Conservation (phyloP, 2,113 vertebrate genomes). For the Chloropsis cyanopogon region DNA sequence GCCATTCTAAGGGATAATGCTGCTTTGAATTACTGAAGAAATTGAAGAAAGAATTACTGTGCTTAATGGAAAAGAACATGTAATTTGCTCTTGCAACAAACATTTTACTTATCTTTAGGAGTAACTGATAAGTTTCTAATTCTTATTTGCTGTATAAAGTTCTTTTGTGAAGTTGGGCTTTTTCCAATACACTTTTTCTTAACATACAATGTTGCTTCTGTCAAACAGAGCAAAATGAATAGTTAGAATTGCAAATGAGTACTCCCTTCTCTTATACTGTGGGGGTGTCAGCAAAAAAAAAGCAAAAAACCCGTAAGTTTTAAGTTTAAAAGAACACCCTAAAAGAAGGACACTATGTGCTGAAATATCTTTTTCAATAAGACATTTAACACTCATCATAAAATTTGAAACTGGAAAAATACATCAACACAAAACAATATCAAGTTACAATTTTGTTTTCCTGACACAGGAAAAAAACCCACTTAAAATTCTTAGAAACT, state of each 20-base stretch:
- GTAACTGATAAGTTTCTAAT: not conserved
- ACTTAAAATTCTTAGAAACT: not conserved
- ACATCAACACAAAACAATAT: not conserved
- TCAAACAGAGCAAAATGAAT: not conserved
- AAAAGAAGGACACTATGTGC: not conserved
- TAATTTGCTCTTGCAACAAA: conserved; percentile 5
- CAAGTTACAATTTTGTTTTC: not conserved
- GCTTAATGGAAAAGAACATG: not conserved
- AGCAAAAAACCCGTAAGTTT: not conserved
- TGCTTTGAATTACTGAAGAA: not conserved
- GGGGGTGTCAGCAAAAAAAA: not conserved
- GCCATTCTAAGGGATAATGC: not conserved
- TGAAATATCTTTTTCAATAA: not conserved
- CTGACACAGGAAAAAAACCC: not conserved
- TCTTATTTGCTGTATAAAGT: not conserved
- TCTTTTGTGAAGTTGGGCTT: not conserved
- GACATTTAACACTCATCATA: not conserved
- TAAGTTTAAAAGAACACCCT: not conserved
- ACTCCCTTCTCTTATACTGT: not conserved
- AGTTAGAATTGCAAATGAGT: not conserved
- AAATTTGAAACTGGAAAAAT: not conserved
- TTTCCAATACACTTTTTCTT: not conserved
- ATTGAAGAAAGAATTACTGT: not conserved
- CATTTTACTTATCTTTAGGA: not conserved
- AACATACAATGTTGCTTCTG: not conserved